Evolutionary conservation across 2,113 vertebrate genomes (phyloP), one percentile per base, ranked within the genome.

Genomic region (Ornithorhynchus anatinus): DNA sequence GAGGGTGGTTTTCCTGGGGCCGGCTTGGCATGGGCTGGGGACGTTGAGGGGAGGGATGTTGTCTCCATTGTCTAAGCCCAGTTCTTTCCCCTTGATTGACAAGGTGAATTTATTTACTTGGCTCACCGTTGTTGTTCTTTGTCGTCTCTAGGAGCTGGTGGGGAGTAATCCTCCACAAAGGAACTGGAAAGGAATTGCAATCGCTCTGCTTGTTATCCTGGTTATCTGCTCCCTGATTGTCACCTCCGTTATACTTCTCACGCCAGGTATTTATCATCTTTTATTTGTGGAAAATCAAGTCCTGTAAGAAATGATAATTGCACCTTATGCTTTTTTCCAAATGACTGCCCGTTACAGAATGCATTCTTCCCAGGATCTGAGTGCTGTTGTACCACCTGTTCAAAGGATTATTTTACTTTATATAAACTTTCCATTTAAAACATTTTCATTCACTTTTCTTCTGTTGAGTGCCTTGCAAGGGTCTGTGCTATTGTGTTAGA

Each of bases 101-200:
- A 3, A 4, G 10, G n/a, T n/a, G 11, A 11, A 7, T 2, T 7
- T 2, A 1, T 13, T 12, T 7, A 1, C 12, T 17, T 23, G 23
- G 19, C 0, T 9, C 11, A 0, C 12, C 19, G n/a, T 27, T 2
- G 1, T 27, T 11, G 47, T 16, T 33, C 56, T 79, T 73, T 87
- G 52, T 45, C 89, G 14, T 82, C 84, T 91, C 37, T 68, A 99
- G 98, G 98, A 99, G 94, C 92, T 99, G 93, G 97, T 99, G 92
- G 97, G 97, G 53, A 98, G 98, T 59, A 99, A 99, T 86, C 96
- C 98, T 82, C 96, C 97, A 5, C 97, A 99, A 90, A 96, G 98
- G 57, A 99, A 99, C 93, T 99, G 98, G 98, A 99, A 99, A 78
- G 98, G 98, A 72, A 99, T 99, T 75, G 97, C 97, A 27, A 99